Evolutionary conservation across 2,888 invertebrate species (phyloP).

Genomic region (Drosophila differens): DNA sequence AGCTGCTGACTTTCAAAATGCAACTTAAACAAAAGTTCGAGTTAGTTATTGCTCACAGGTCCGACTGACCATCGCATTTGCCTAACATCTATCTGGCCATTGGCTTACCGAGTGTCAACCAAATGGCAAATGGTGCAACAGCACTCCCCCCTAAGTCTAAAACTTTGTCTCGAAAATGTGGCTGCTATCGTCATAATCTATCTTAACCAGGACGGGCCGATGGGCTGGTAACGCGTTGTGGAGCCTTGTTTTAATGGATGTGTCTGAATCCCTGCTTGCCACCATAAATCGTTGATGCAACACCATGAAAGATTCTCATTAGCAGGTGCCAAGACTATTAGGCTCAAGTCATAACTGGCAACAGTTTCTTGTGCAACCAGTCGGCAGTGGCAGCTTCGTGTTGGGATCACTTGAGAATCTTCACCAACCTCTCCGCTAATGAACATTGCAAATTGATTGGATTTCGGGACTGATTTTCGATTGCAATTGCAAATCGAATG

Average conservation of each 20-base stretch:
- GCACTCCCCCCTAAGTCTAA: not conserved
- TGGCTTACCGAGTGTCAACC: conserved; percentile 24
- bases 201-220: not conserved
- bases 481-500: not conserved
- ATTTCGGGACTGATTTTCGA: not conserved
- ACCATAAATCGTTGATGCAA: not conserved
- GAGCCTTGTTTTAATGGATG: not conserved
- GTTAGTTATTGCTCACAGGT: conserved; percentile 40
- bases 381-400: no score
- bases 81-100: conserved; percentile 7
- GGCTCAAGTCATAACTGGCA: not conserved
- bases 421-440: not conserved
- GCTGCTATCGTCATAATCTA: not conserved
- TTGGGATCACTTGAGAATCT: not conserved
- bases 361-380: not conserved
- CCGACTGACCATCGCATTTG: conserved; percentile 4
- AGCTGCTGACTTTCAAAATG: conserved; percentile 63
- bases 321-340: not conserved
- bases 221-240: not conserved
- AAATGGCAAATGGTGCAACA: conserved; percentile 22
- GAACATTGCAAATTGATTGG: not conserved
- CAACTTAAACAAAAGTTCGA: conserved; percentile 35
- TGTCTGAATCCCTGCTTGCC: not conserved
- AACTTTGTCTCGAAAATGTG: not conserved
- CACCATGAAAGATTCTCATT: not conserved